Evolutionary conservation across 2,113 vertebrate genomes (phyloP).

Genomic region (Abramis brama): DNA sequence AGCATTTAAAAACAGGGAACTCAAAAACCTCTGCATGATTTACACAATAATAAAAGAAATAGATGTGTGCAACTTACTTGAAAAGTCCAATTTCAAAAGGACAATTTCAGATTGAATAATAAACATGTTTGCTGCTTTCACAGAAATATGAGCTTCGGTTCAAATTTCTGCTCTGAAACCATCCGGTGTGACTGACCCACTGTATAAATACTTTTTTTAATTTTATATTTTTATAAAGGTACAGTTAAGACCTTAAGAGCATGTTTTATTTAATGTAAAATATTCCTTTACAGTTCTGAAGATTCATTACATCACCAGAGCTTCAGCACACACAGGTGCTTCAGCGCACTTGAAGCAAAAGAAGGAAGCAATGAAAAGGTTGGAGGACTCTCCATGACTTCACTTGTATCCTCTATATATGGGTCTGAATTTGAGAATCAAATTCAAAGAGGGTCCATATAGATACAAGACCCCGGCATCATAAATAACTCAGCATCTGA

Average conservation of each 20-base stretch:
- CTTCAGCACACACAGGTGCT: not conserved
- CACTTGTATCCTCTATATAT: constrained; percentile 67
- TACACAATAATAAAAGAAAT: not conserved
- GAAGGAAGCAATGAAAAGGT: constrained; percentile 33
- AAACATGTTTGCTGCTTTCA: not conserved
- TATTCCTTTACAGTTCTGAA: not conserved
- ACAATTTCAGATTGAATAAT: not conserved
- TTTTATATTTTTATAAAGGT: not conserved
- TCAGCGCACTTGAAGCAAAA: not conserved
- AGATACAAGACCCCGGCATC: constrained; percentile 76
- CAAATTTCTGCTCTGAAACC: not conserved
- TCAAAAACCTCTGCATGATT: not conserved
- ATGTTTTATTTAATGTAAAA: not conserved
- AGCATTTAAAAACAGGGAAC: not conserved
- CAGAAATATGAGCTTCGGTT: not conserved
- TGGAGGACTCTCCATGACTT: constrained; percentile 65
- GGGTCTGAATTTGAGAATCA: constrained; percentile 70
- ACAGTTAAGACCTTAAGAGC: not conserved
- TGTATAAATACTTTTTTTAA: not conserved
- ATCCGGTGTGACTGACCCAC: too few species aligned
- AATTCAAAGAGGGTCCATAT: constrained; percentile 73
- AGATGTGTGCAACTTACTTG: not conserved
- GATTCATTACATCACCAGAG: constrained; percentile 3
- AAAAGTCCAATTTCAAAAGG: not conserved
- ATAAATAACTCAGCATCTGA: constrained; percentile 80